Evolutionary conservation across 1,140 invertebrate species (phyloP), one percentile per base, ranked within the genome.

Genomic region (Drosophila saltans): DNA sequence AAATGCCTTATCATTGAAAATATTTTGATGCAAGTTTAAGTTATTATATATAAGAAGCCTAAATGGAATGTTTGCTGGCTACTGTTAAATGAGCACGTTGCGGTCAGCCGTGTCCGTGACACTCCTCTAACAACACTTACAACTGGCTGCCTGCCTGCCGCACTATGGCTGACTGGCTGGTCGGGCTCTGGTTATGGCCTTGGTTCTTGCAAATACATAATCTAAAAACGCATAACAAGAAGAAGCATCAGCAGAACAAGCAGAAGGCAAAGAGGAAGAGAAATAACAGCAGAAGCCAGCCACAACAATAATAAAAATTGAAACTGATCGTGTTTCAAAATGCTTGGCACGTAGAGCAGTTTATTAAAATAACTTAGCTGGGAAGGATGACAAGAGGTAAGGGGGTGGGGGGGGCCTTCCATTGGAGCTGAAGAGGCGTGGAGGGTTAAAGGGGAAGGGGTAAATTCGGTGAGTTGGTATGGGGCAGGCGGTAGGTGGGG

Each of bases 351-450:
- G 89, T 91, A 72, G 81, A 79, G 81, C 89, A 91, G 89, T 91
- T 91, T 91, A 91, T 91, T 91, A 91, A 91, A 91, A 91, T 91
- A 91, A 91, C 89, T 91, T 80, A 72, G 75, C 71, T 63, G 78
- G 69, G 71, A 65, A 75, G 57, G 52, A 7, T 36, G 33, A 36
- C 3, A 7, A 36, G 33, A 62, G 78, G 69, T 66, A 66, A 71
- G 55, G 56, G 80, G 28, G 28, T 2, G 4, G 28, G 28, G 28
- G 28, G 28, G 28, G 28, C 28, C 28, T 30, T 30, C 28, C 28
- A 30, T 2, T 30, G 28, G 4, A 30, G 4, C 28, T 2, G 4
- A 2, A 30, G 28, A 30, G 28, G 28, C 28, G 30, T 2, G 33
- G 56, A 33, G 39, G 39, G 7, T 16, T 16, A 60, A 30, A 9